phyloP scores from a whole-genome alignment of 2,797 vertebrate species.

The Phoebastria nigripes region DNA sequence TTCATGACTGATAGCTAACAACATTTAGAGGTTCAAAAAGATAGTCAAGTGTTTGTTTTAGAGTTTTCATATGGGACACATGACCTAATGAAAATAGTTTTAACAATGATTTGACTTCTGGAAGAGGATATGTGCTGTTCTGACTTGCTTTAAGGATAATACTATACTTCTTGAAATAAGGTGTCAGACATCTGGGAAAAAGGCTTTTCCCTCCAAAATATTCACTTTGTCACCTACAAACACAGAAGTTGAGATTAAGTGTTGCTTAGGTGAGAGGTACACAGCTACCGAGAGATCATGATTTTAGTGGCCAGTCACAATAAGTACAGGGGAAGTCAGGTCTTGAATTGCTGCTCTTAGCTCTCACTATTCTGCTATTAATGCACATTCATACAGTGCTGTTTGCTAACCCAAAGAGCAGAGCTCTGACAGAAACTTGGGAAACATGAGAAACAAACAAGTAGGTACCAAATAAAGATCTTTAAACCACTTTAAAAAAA shows the following conservation, averaged over 20 bases:
- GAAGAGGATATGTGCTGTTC: background rate
- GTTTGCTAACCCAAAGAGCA: background rate
- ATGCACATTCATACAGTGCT: background rate
- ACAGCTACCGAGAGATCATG: background rate
- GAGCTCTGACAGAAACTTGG: background rate
- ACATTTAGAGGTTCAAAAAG: background rate
- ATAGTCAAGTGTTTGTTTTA: background rate
- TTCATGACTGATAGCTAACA: background rate
- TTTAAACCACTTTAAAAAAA: background rate
- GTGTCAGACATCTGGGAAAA: background rate
- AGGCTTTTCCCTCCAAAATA: background rate
- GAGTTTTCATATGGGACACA: background rate
- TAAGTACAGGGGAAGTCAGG: background rate
- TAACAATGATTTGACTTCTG: background rate
- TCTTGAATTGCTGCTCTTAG: background rate
- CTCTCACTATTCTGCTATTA: background rate
- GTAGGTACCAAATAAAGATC: background rate
- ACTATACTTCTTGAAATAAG: background rate
- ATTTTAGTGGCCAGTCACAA: background rate
- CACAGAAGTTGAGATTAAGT: background rate
- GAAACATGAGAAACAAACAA: background rate
- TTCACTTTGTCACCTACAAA: background rate
- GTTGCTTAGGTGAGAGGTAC: background rate
- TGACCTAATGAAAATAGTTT: background rate
- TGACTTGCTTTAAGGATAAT: background rate